Evolutionary conservation across 1,140 invertebrate genomes (phyloP).

Genomic region (Polyergus mexicanus): DNA sequence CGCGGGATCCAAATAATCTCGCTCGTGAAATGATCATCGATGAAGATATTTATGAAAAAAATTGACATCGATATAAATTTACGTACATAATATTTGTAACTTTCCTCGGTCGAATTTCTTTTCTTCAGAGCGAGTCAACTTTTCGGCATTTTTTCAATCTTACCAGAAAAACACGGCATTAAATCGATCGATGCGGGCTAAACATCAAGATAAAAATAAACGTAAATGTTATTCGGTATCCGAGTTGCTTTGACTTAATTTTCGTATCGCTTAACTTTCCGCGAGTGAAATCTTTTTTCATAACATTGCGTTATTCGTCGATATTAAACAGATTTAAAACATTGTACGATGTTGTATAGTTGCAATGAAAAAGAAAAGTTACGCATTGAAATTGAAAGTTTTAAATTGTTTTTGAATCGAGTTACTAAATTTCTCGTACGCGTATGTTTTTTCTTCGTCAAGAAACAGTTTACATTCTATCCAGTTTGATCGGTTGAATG

Average conservation of each 20-base stretch:
- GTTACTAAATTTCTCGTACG: background rate
- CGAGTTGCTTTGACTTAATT: background rate
- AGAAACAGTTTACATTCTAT: background rate
- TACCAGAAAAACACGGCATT: background rate
- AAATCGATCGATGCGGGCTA: background rate
- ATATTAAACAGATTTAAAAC: background rate
- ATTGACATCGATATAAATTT: background rate
- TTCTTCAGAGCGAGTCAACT: background rate
- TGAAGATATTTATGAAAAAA: background rate
- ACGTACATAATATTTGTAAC: too few relatives aligned
- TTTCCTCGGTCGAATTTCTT: background rate
- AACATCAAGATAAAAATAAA: background rate
- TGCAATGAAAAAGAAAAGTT: background rate
- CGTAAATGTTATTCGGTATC: background rate
- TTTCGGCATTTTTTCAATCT: background rate
- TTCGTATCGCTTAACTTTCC: background rate
- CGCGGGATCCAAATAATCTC: background rate
- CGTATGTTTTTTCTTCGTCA: background rate
- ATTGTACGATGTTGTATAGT: background rate
- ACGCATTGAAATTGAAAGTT: background rate
- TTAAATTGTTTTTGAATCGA: constrained; percentile 10
- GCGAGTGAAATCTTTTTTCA: background rate
- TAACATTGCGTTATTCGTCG: background rate
- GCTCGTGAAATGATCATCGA: constrained; percentile 12
- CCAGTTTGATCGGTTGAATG: background rate